A percentile compares a stretch with the other conserved stretches of the same genome.
Conservation (phyloP, 2,113 vertebrate genomes). For the Halichoerus grypus region DNA sequence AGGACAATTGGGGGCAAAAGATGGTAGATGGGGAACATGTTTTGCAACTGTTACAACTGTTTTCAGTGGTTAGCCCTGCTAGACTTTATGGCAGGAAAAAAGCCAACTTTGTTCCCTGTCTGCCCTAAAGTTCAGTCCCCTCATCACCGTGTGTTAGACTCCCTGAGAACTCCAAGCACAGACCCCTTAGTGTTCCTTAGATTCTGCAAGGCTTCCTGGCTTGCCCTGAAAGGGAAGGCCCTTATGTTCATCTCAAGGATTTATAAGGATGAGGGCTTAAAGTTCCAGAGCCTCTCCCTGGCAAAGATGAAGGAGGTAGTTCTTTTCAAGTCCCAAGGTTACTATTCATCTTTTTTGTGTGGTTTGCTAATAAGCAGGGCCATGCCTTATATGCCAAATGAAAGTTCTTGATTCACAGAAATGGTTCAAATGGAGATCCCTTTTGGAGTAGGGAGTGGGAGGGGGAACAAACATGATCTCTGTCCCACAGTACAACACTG, state of each 20-base stretch:
- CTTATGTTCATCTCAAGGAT: not conserved
- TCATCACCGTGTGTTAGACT: not conserved
- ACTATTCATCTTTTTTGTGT: not conserved
- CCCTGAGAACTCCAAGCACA: not conserved
- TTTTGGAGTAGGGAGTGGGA: not conserved
- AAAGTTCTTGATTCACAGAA: constrained; percentile 17
- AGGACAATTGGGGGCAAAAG: not conserved
- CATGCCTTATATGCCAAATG: not conserved
- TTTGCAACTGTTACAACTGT: not conserved
- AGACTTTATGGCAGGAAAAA: not conserved
- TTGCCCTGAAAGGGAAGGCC: not conserved
- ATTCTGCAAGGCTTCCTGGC: constrained; percentile 11
- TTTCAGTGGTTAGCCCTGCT: not conserved
- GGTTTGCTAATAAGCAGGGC: not conserved
- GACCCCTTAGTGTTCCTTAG: not conserved
- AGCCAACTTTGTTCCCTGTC: not conserved
- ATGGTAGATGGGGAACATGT: not conserved
- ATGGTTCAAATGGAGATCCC: not conserved
- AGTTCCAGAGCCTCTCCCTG: not conserved
- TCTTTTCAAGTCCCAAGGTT: not conserved
- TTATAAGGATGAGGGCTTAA: constrained; percentile 15
- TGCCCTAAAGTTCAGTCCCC: not conserved
- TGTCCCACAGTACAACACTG: not conserved
- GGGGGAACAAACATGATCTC: not conserved
- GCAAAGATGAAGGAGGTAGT: constrained; percentile 27